These are phyloP conservation scores for Tetramorium parvispinum DNA, from an alignment of 1,140 invertebrate genomes.

Conservation along the genomic window DNA sequence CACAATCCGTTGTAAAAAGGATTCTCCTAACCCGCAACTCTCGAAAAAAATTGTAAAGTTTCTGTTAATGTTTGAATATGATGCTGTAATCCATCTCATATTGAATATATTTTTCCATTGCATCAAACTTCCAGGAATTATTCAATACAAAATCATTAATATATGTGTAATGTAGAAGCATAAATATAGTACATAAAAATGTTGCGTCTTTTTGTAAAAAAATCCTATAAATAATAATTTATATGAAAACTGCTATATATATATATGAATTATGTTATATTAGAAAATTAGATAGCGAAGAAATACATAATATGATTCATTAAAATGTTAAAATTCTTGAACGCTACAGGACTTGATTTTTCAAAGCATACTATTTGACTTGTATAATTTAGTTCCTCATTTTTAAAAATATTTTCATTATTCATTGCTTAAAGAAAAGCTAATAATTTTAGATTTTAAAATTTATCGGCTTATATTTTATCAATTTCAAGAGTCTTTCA, in stretches of 20 bases:
- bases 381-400: neutral
- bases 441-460: neutral
- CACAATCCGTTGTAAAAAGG: no score
- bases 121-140: no score
- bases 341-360: neutral
- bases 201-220: no score
- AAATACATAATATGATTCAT: neutral
- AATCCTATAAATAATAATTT: neutral
- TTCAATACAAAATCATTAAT: no score
- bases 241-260: neutral
- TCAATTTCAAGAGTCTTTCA: neutral
- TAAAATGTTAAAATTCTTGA: neutral
- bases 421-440: neutral
- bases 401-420: neutral
- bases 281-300: neutral
- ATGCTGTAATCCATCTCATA: no score
- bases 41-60: no score
- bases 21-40: no score
- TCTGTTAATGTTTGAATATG: no score
- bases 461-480: neutral
- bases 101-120: no score
- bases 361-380: neutral
- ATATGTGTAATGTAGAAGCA: no score
- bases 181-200: no score
- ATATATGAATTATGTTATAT: neutral